Percentiles rank a stretch among this genome's conserved stretches.
Evolutionary conservation across 2,797 vertebrate species (phyloP).

Genomic region (Megalops cyprinoides): DNA sequence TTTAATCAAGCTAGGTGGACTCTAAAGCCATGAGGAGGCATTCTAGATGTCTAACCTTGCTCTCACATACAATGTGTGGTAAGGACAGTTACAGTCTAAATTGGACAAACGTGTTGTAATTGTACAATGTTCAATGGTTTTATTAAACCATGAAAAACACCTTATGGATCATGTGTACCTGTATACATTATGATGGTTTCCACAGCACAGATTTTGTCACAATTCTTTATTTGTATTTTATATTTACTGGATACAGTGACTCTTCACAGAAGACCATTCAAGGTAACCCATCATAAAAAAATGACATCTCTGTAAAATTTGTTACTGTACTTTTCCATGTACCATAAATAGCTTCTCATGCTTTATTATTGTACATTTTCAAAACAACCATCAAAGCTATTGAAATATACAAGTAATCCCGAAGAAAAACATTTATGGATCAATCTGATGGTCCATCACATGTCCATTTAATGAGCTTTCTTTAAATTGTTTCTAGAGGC

Average conservation of each 20-base stretch:
- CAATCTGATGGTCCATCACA: background rate
- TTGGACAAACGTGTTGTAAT: too few relatives aligned
- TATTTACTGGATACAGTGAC: constrained; percentile 55
- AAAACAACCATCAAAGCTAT: background rate
- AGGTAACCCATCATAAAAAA: background rate
- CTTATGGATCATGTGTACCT: too few relatives aligned
- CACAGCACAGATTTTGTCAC: constrained; percentile 45
- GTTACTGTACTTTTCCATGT: background rate
- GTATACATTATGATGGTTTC: background rate
- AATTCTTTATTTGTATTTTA: constrained; percentile 61
- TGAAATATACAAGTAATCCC: background rate
- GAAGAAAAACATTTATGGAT: background rate
- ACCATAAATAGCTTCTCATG: background rate
- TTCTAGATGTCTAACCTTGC: too few relatives aligned
- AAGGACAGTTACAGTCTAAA: too few relatives aligned
- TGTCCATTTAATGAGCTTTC: background rate
- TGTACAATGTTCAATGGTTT: background rate
- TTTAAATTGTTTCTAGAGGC: background rate
- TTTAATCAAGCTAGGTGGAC: too few relatives aligned
- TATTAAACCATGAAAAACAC: constrained; percentile 1
- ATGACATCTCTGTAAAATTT: constrained; percentile 6
- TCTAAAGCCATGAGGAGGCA: too few relatives aligned
- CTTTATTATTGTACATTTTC: background rate
- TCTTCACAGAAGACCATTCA: constrained; percentile 63
- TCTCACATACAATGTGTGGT: too few relatives aligned